Conservation (phyloP, 1,140 invertebrate genomes). For the Pseudomyrmex sp. region DNA sequence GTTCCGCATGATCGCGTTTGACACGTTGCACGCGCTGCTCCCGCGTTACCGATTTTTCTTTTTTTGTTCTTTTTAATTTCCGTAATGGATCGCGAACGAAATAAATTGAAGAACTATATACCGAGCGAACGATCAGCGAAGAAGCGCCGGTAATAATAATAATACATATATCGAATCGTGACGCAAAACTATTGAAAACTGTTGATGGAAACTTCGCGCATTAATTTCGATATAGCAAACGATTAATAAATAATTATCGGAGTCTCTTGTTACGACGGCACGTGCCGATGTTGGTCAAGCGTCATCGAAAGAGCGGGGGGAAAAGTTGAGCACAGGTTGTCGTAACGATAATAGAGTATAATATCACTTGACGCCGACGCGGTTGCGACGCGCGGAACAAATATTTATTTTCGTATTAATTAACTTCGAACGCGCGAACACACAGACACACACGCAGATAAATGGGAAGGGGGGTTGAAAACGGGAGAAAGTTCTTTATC, state of each 20-base stretch:
- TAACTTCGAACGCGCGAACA: background rate
- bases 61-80: no score
- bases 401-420: constrained; percentile 37
- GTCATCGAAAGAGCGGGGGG: constrained; percentile 37
- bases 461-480: background rate
- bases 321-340: constrained; percentile 1
- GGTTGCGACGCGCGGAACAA: background rate
- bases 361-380: background rate
- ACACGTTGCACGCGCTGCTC: no score
- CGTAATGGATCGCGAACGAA: no score
- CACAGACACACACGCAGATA: no score
- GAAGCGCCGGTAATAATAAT: no score
- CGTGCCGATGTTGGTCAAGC: background rate
- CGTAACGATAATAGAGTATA: background rate
- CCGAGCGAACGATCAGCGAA: no score
- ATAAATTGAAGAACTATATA: no score
- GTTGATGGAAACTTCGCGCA: background rate
- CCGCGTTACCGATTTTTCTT: background rate
- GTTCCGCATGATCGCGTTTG: no score
- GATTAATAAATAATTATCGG: background rate
- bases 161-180: no score
- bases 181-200: background rate
- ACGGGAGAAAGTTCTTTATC: background rate
- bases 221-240: background rate
- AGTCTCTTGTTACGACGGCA: background rate